A percentile compares a stretch with the other conserved stretches of the same genome.
Conservation (phyloP, 2,888 invertebrate genomes). For the Dioctria linearis region DNA sequence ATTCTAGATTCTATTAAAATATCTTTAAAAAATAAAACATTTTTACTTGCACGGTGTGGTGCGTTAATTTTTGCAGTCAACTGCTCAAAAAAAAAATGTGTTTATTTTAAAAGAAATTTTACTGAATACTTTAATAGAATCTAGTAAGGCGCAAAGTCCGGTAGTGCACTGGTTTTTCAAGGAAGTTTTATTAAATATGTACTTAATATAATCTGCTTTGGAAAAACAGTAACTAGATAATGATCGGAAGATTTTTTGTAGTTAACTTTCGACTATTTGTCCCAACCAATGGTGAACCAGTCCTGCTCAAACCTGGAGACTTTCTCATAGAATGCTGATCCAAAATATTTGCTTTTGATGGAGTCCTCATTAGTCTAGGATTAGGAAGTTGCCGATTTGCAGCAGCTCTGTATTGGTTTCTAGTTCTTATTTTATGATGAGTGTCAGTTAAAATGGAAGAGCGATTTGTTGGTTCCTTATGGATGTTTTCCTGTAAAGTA, state of each 20-base stretch:
- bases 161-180: too few species aligned
- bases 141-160: too few species aligned
- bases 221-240: conserved; percentile 61
- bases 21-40: too few species aligned
- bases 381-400: background rate
- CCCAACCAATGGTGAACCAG: conserved; percentile 53
- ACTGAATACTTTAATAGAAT: background rate
- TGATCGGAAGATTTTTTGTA: conserved; percentile 66
- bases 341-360: conserved; percentile 60
- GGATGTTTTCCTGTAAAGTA: conserved; percentile 55
- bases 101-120: too few species aligned
- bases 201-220: too few species aligned
- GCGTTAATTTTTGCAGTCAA: background rate
- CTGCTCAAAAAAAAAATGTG: too few species aligned
- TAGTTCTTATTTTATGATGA: background rate
- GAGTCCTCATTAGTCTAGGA: conserved; percentile 59
- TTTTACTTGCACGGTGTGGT: too few species aligned
- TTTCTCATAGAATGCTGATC: conserved; percentile 52
- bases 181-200: too few species aligned
- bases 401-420: conserved; percentile 11
- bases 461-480: conserved; percentile 55
- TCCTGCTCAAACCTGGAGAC: conserved; percentile 59
- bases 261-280: conserved; percentile 63
- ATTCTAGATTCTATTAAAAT: background rate
- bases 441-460: conserved; percentile 55